phyloP scores from a whole-genome alignment of 2,888 invertebrate genomes.

The Drosophila ustulata region DNA sequence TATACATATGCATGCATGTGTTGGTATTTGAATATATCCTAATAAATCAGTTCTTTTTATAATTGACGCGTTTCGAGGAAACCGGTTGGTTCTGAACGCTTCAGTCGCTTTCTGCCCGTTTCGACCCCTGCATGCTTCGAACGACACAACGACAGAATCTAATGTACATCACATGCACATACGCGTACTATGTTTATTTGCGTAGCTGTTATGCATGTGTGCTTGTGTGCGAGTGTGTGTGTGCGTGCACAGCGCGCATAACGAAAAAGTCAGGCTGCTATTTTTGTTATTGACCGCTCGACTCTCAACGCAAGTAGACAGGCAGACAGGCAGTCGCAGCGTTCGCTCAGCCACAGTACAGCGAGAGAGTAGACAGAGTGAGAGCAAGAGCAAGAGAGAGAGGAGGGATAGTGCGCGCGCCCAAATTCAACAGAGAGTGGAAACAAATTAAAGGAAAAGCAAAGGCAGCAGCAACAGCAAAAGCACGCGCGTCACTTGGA shows the following conservation, averaged over 20 bases:
- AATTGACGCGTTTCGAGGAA: conserved; percentile 18
- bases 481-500: conserved; percentile 59
- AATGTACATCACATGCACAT: conserved; percentile 1
- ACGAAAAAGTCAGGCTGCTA: conserved; percentile 33
- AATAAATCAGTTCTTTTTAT: conserved; percentile 37
- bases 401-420: conserved; percentile 27
- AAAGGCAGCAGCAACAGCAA: conserved; percentile 22
- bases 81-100: conserved; percentile 33
- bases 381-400: conserved; percentile 11
- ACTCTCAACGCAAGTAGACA: conserved; percentile 62
- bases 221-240: conserved; percentile 23
- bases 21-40: conserved; percentile 40
- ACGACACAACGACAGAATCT: conserved; percentile 6
- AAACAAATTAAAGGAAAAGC: conserved; percentile 68
- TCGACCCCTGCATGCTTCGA: conserved; percentile 35
- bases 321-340: conserved; percentile 41
- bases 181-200: conserved; percentile 3
- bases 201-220: conserved; percentile 11
- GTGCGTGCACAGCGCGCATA: conserved; percentile 15
- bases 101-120: conserved; percentile 19
- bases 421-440: conserved; percentile 16
- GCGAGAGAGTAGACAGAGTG: conserved; percentile 3
- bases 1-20: not conserved
- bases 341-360: conserved; percentile 5
- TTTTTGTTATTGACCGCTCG: conserved; percentile 62